Evolutionary conservation across 2,113 vertebrate species (phyloP), one percentile per base, ranked within the genome.

Genomic region (Blennius ocellaris): DNA sequence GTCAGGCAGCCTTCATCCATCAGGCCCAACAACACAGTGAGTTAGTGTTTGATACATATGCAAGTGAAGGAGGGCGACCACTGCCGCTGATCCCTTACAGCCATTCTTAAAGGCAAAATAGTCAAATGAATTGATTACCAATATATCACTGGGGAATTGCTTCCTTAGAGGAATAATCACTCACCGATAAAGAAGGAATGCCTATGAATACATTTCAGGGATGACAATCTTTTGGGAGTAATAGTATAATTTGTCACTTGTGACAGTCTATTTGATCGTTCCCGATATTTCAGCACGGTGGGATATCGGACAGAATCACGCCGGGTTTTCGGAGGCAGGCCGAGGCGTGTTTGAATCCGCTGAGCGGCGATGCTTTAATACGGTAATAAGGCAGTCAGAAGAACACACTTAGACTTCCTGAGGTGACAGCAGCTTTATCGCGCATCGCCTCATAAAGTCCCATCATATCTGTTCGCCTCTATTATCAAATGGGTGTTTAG

Each of bases 161-260:
- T 88, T 86, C 90, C 89, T 92, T 83, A 83, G 81, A 90, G 87
- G 90, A 92, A 89, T 87, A 90, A 93, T 93, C 87, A 88, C 79
- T 93, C 88, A 89, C 78, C 55, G 44, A 89, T 90, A 86, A 89
- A 88, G 85, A 83, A 85, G 78, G 87, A 90, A 91, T 88, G 85
- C 85, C 90, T 91, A 89, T 88, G 88, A 93, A 94, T 93, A 91
- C 85, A 85, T 91, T 91, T 94, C 76, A 90, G 84, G 86, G 76
- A 90, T 92, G 91, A 90, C 83, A 88, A 88, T 93, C 88, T 90
- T 90, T 90, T 85, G 91, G 89, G 84, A 90, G 84, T 92, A 92
- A 94, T 92, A 90, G 90, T 92, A 81, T 90, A 89, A 93, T 94
- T 87, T 90, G 90, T 94, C 92, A 93, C 73, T 73, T 83, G 69